Base-by-base conservation (phyloP, 2,113 vertebrate genomes). In the Apaloderma vittatum region DNA sequence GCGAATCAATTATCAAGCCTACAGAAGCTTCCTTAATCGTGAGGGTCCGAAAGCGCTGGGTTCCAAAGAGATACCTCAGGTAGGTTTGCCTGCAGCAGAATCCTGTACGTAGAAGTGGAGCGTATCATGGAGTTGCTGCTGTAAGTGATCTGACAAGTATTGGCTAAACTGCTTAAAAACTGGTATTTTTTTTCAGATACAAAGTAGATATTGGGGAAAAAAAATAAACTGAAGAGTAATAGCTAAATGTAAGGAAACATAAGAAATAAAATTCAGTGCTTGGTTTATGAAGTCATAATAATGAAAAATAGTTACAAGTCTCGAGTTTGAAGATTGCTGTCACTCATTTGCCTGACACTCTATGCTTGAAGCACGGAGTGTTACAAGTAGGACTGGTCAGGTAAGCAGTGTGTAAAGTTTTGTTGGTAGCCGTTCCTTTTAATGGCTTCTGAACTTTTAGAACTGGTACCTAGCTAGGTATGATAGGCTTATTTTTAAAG, bases 1-100 rank as follows among this genome's bases (percentile, higher is more conserved):
- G 94, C 98, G 98, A 22, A 95, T 10, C 68, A 99, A 99, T 97
- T 98, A 99, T 17, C 97, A 98, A 58, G 99, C 99, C 13, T 99
- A 98, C 94, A 98, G 99, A 80, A 99, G 98, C 98, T 99, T 96
- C 96, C 98, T 99, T 16, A 99, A 99, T 97, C 98, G 99, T 27
- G 99, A 99, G 79, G 99, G 99, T 58, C 99, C 99, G 1, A 99
- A 99, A 95, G 99, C 99, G 1, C 98, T 99, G 90, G 99, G 99
- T 37, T 99, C 99, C 82, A 99, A 99, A 96, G 99, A 99, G 93
- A 99, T 99, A 66, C 99, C 99, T 6, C 97, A 97, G 98, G 99
- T 99, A 80, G 97, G 85, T 45, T 24, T 80, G 79, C 29, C 65
- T 76, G 1, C 59, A 52, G 51, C 16, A 67, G 26, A 66, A 43